Base-by-base conservation (phyloP, 30 jellyfish, hydroid and myxozoan species). In the Aurelia aurita region DNA sequence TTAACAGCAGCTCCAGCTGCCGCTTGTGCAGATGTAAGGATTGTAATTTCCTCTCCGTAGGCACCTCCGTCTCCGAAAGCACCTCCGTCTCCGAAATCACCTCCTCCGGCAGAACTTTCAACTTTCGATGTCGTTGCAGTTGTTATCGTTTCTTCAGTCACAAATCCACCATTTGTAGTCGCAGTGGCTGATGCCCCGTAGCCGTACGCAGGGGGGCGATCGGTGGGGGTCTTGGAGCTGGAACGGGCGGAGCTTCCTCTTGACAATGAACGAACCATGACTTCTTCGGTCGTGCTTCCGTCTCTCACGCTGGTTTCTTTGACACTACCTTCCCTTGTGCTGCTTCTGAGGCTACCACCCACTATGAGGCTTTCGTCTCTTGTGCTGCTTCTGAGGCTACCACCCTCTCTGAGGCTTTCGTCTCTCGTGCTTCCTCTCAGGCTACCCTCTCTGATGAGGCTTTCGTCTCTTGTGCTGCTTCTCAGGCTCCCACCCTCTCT, bases 121-220 rank as follows among this genome's bases (percentile, higher is more conserved):
- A 74, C 84, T 9, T 51, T 65, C 5, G 84, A 18, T 44, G 95
- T 39, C 79, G 45, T 21, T n/a, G 22, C 69, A 10, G 89, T 43
- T 4, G 95, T 85, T 27, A 85, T 49, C 22, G 46, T 62, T 55
- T 85, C 89, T 65, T 85, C 95, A 18, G 74, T 60, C 26, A 85
- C 79, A 26, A 25, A 70, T n/a, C 89, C 89, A 1, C 69, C 79
- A 20, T 27, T 54, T 21, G 76, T 43, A 5, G 82, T 14, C 70
- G 80, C 31, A 18, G 86, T 20, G 16, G 86, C 79, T 16, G 78
- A 23, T 11, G 65, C 70, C 28, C 83, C 68, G 2, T 47, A n/a
- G 54, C 63, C 81, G 44, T 83, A 83, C 62, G 93, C 87, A 5
- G 93, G 91, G 20, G 93, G 93, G 35, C 93, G 86, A 39, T 83